Conservation (phyloP, 2,113 vertebrate genomes). For the Triplophysa tibetana region DNA sequence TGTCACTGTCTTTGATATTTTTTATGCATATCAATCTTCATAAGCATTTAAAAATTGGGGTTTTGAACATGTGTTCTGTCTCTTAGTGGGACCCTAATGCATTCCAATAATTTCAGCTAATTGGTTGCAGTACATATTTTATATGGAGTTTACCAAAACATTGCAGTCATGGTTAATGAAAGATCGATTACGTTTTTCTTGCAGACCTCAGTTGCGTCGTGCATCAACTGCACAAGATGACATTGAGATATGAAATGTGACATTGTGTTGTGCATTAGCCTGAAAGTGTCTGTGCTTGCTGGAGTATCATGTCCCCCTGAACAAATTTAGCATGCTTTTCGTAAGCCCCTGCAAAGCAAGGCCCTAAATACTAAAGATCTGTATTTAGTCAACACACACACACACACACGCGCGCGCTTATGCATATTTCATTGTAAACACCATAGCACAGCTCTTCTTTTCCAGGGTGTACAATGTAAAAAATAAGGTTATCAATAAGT, state of each 20-base stretch:
- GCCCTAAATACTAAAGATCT: conserved; percentile 37
- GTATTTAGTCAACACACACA: conserved; percentile 29
- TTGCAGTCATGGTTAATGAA: neutral
- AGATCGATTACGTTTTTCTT: neutral
- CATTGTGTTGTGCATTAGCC: conserved; percentile 32
- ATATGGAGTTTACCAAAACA: neutral
- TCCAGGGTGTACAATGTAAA: neutral
- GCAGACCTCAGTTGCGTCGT: neutral
- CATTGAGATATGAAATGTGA: conserved; percentile 39
- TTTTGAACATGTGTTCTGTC: neutral
- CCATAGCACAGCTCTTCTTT: neutral
- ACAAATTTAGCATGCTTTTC: conserved; percentile 51
- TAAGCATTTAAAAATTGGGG: neutral
- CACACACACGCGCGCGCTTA: neutral
- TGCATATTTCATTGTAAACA: conserved; percentile 5
- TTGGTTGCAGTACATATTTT: neutral
- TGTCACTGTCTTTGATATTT: neutral
- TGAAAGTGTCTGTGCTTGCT: conserved; percentile 49
- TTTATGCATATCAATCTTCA: neutral
- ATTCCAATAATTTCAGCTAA: neutral
- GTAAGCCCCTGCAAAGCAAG: conserved; percentile 39
- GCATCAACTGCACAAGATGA: conserved; percentile 9
- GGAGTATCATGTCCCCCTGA: conserved; percentile 41
- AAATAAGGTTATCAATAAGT: too few relatives aligned
- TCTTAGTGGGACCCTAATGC: neutral